Evolutionary conservation across 2,888 invertebrate species (phyloP), one percentile per base, ranked within the genome.

Genomic region (Aphodius sticticus): DNA sequence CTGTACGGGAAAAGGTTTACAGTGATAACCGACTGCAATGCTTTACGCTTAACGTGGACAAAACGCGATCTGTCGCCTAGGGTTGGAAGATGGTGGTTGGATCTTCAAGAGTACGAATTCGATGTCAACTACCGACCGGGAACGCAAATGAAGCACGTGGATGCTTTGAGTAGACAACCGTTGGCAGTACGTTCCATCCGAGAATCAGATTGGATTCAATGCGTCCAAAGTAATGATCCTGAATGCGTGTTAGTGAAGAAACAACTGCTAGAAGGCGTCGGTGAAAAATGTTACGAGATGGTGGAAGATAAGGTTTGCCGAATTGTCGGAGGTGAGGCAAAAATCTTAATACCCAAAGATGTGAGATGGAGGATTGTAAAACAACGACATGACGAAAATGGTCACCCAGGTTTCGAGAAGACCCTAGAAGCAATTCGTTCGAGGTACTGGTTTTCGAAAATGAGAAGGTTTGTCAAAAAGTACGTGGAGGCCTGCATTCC

Each of bases 351-450:
- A 37, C 79, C 77, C 7, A n/a, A 69, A 53, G 79, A 78, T 38
- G 79, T 78, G 12, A 38, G 79, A 38, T 79, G 79, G 79, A 77
- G 78, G 72, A 78, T 79, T 37, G 78, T 79, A 26, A 78, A 78
- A 35, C 35, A 71, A 69, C 53, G 84, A 70, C 85, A 84, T 76
- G 84, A 85, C 70, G 84, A 85, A 53, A 6, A 84, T 5, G 85
- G 85, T 0, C 85, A 85, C 82, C 85, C 85, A 77, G 77, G 84
- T 0, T 79, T 84, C 4, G 83, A 86, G 71, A 85, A 84, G 80
- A 85, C 84, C 37, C 70, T 81, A 6, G 53, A 76, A 16, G 69
- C 72, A 12, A 77, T 81, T 35, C 77, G 70, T 76, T 35, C n/a
- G 26, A 69, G 53, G 36, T 81, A 75, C 37, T 81, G 76, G 26